Evolutionary conservation across 2,113 vertebrate genomes (phyloP).

Genomic region (Heliornis fulica): DNA sequence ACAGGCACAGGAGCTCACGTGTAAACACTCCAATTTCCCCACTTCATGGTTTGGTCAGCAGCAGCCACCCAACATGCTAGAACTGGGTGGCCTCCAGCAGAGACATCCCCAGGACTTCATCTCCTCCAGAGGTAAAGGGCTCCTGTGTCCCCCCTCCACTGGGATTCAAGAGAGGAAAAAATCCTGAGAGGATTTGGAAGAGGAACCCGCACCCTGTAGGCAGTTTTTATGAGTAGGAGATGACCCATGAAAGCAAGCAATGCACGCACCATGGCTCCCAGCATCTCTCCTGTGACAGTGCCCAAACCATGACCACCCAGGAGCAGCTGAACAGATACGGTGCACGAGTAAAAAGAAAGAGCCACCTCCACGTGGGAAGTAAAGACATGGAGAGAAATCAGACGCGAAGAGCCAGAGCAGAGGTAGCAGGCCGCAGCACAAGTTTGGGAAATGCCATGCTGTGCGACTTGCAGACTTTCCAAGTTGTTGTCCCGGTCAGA

Average conservation of each 20-base stretch:
- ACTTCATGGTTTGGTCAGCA: accelerated
- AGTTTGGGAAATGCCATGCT: not conserved
- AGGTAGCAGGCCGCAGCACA: not conserved
- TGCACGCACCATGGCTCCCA: accelerated
- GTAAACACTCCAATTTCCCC: not conserved
- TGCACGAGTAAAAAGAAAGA: not conserved
- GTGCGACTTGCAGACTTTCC: not conserved
- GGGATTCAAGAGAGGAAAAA: not conserved
- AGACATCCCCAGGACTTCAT: not conserved
- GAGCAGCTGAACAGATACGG: not conserved
- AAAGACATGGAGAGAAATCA: not conserved
- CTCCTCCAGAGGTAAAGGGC: not conserved
- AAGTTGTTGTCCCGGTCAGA: not conserved
- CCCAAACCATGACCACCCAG: not conserved
- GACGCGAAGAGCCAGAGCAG: not conserved
- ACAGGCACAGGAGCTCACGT: not conserved
- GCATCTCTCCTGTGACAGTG: not conserved
- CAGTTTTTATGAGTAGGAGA: not conserved
- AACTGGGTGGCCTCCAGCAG: not conserved
- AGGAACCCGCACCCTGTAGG: not conserved
- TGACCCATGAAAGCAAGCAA: not conserved
- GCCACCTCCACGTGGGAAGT: not conserved
- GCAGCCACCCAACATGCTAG: not conserved
- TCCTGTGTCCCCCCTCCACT: not conserved
- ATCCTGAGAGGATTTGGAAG: not conserved